A percentile compares a stretch with the other conserved stretches of the same genome.
These are phyloP conservation scores for Mycteria americana DNA, from an alignment of 2,797 vertebrate genomes.

Conservation along the genomic window DNA sequence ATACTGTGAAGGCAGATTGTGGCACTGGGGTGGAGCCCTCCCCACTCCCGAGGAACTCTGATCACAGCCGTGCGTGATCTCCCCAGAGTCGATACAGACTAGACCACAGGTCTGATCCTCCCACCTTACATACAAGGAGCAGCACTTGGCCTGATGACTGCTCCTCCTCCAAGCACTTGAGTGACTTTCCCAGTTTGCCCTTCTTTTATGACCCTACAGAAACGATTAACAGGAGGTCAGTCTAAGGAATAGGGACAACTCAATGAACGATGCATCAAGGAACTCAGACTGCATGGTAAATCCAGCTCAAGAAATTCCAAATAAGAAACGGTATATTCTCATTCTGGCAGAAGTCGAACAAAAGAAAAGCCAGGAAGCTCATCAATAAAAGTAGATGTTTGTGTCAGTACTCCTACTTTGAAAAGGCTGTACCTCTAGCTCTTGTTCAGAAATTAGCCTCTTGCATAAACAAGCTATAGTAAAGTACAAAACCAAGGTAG, in stretches of 20 bases:
- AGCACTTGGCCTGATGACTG: neutral
- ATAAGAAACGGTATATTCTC: neutral
- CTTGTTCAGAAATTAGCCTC: neutral
- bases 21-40: neutral
- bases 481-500: neutral
- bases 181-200: neutral
- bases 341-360: neutral
- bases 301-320: neutral
- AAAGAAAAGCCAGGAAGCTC: neutral
- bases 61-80: accelerated
- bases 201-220: neutral
- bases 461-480: neutral
- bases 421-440: neutral
- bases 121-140: neutral
- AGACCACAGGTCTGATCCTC: neutral
- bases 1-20: neutral
- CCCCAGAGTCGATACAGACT: accelerated
- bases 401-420: neutral
- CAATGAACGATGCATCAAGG: neutral
- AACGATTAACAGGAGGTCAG: neutral
- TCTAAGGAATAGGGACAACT: neutral
- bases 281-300: neutral
- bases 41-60: neutral
- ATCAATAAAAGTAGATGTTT: neutral
- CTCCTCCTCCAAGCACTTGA: neutral